A percentile compares a stretch with the other conserved stretches of the same genome.
phyloP scores from a whole-genome alignment of 1,140 invertebrate species.

The Homarus americanus region DNA sequence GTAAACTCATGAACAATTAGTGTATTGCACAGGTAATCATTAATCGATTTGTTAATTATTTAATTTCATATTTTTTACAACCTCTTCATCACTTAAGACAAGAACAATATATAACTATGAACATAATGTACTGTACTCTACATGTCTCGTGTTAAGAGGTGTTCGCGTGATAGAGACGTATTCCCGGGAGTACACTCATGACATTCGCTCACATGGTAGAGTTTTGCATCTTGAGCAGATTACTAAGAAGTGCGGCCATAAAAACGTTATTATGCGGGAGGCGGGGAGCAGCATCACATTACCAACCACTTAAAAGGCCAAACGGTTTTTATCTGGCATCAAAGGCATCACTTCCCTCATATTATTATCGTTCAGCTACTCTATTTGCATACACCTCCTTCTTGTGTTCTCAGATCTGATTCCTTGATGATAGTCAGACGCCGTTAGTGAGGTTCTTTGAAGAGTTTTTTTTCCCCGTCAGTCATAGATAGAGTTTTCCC shows the following conservation, averaged over 20 bases:
- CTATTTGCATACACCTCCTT: background rate
- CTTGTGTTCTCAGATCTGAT: background rate
- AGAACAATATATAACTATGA: too few species aligned
- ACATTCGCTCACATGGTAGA: background rate
- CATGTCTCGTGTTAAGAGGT: too few species aligned
- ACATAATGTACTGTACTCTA: too few species aligned
- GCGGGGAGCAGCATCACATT: background rate
- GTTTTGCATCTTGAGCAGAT: background rate
- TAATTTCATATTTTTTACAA: too few species aligned
- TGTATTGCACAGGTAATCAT: too few species aligned
- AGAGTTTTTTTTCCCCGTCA: background rate
- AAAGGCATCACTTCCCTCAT: background rate
- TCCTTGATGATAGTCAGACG: background rate
- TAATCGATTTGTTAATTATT: too few species aligned
- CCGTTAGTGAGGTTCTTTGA: background rate
- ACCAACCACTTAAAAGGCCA: background rate
- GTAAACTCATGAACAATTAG: too few species aligned
- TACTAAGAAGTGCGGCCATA: background rate
- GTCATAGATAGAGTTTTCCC: too few species aligned
- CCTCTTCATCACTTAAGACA: too few species aligned
- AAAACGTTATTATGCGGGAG: background rate
- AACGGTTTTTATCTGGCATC: background rate
- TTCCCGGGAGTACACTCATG: too few species aligned
- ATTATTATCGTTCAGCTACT: background rate
- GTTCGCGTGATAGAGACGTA: too few species aligned